Percentiles rank a stretch among this genome's conserved stretches.
Conservation (phyloP, 2,113 vertebrate species). For the Dasyornis broadbenti region DNA sequence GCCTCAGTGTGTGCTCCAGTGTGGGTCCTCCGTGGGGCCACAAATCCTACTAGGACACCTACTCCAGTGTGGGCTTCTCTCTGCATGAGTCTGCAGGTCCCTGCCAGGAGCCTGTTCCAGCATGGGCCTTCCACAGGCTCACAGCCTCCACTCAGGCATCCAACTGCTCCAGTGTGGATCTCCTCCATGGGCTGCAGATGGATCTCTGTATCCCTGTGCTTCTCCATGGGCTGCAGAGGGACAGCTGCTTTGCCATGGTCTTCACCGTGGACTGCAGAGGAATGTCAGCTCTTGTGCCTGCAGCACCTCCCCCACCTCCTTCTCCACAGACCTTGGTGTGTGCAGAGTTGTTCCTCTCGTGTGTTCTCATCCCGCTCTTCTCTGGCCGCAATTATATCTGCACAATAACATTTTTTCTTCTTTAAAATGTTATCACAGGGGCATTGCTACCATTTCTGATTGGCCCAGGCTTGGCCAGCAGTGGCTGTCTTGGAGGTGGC, state of each 20-base stretch:
- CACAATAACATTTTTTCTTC: neutral
- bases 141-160: neutral
- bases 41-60: neutral
- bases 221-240: neutral
- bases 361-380: neutral
- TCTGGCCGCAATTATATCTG: neutral
- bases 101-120: neutral
- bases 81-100: neutral
- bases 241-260: neutral
- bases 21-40: neutral
- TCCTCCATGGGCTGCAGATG: neutral
- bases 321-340: neutral
- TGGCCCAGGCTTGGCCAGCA: neutral
- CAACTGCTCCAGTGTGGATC: neutral
- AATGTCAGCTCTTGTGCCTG: neutral
- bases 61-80: neutral
- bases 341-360: neutral
- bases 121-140: neutral
- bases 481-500: rapidly evolving
- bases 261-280: neutral
- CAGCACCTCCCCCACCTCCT: rapidly evolving
- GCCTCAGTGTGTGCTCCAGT: neutral
- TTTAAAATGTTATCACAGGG: neutral
- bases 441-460: neutral
- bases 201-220: too few relatives aligned